These are phyloP conservation scores for Coptodon bakossiorum DNA, from an alignment of 2,113 vertebrate genomes.

Conservation along the genomic window DNA sequence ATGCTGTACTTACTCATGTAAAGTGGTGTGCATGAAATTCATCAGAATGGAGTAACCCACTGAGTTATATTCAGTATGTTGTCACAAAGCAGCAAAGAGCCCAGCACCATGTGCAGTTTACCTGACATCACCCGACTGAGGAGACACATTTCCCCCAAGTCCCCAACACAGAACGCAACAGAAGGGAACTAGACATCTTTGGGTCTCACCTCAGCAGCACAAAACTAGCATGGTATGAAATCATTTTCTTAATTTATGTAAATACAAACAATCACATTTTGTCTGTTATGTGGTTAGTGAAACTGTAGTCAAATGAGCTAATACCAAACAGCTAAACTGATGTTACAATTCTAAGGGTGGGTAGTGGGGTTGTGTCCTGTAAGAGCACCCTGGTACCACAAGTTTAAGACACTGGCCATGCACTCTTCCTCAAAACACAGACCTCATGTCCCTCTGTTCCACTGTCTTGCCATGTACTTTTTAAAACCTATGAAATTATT, in stretches of 20 bases:
- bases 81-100: background rate
- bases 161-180: background rate
- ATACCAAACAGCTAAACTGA: background rate
- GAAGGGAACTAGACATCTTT: background rate
- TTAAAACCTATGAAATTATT: background rate
- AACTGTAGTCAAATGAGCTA: background rate
- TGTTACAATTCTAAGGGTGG: background rate
- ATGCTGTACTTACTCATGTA: background rate
- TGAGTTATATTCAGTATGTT: background rate
- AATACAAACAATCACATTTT: background rate
- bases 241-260: background rate
- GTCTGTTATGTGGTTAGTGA: background rate
- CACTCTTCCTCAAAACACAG: background rate
- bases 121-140: background rate
- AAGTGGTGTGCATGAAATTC: background rate
- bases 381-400: background rate
- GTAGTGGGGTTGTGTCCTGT: background rate
- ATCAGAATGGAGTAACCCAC: background rate
- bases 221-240: background rate
- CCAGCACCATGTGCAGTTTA: background rate
- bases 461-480: background rate
- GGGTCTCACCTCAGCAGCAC: background rate
- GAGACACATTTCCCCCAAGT: background rate
- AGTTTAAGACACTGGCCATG: background rate
- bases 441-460: background rate